Evolutionary conservation across 2,888 invertebrate species (phyloP), one percentile per base, ranked within the genome.

Genomic region (Mystacides longicornis): DNA sequence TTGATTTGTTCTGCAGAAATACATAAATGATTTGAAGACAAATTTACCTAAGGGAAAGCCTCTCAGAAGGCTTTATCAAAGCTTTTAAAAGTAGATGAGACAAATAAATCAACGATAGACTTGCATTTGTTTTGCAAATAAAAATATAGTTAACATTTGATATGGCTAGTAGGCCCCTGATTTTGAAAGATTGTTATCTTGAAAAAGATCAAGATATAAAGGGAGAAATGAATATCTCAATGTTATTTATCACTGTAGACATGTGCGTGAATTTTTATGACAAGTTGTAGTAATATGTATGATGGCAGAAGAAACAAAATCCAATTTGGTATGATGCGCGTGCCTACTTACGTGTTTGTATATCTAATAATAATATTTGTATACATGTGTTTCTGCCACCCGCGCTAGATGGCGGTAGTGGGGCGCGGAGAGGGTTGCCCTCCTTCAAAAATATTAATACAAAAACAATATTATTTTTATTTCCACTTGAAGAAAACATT

Each of bases 261-360:
- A 21, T 21, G 48, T 23, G 23, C 21, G 48, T 23, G 48, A 48
- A 23, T 48, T 23, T 37, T 48, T 21, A 48, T 48, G 48, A 48
- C 48, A 48, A 48, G 21, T 14, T 7, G 37, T 37, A 37, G 14
- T 37, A 37, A 7, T 37, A 37, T 7, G 37, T 48, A 48, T 23
- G 48, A 48, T 23, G 48, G 48, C 18, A 48, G 48, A 23, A 48
- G 23, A 48, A 48, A 48, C 48, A 48, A 48, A 48, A 48, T 48
- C 48, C 48, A 48, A 48, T 48, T 48, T 48, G 16, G 48, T 4
- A 20, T 48, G 23, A 48, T 21, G 23, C 23, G 5, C 11, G 48
- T n/a, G 7, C 23, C 5, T 45, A 45, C 45, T 20, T 3, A 20
- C 18, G 9, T 43, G 20, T 14, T 14, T 37, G 37, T 37, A 37